Conservation (phyloP, 2,113 vertebrate genomes). For the Hystrix cristata region DNA sequence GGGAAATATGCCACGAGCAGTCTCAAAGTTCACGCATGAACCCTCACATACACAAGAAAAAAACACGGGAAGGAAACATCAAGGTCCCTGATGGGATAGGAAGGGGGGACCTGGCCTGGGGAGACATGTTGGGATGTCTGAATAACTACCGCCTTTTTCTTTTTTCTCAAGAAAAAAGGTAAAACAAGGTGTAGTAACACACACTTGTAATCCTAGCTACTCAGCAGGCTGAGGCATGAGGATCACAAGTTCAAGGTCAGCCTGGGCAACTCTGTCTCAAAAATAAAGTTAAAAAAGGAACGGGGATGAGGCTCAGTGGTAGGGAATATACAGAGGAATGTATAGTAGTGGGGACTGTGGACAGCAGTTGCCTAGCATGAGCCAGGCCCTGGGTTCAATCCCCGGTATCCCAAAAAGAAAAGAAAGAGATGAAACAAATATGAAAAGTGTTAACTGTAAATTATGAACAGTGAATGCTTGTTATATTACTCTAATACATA, state of each 20-base stretch:
- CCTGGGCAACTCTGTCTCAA: not conserved
- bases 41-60: too few relatives aligned
- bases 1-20: not conserved
- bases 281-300: not conserved
- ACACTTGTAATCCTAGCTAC: not conserved
- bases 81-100: not conserved
- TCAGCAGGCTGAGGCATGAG: not conserved
- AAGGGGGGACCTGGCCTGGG: too few relatives aligned
- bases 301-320: not conserved
- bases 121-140: not conserved
- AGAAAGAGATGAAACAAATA: too few relatives aligned
- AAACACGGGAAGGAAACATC: not conserved
- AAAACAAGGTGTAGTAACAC: not conserved
- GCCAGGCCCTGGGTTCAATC: not conserved
- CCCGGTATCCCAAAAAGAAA: not conserved
- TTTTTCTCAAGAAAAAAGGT: not conserved
- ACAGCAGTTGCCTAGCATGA: not conserved
- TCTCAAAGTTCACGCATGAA: rapidly evolving
- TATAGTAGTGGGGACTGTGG: not conserved
- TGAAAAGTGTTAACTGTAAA: not conserved
- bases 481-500: not conserved
- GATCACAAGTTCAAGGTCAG: not conserved
- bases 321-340: not conserved
- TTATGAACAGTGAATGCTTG: not conserved
- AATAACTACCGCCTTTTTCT: not conserved